Conservation (phyloP, 2,113 vertebrate species). For the Elachura formosa region DNA sequence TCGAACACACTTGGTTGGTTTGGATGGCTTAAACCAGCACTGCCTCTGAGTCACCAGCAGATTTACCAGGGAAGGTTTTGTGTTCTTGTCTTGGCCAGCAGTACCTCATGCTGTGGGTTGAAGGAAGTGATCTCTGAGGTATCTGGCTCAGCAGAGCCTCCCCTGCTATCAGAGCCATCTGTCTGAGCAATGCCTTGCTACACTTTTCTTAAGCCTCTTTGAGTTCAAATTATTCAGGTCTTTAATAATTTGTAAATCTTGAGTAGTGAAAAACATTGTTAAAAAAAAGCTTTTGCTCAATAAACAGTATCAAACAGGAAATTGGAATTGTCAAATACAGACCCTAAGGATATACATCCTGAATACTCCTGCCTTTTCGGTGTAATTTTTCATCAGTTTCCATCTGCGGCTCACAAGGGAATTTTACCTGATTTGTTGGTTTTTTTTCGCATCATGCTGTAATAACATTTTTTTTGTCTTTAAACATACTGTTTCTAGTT, state of each 20-base stretch:
- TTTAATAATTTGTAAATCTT: background rate
- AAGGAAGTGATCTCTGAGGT: background rate
- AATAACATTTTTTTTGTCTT: background rate
- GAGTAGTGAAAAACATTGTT: background rate
- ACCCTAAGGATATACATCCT: background rate
- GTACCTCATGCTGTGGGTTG: background rate
- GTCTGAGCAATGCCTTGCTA: background rate
- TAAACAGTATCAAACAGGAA: background rate
- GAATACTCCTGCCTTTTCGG: background rate
- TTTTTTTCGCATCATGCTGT: background rate
- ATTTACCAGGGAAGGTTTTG: background rate
- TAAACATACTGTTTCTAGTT: background rate
- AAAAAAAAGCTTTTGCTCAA: background rate
- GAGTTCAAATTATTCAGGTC: background rate
- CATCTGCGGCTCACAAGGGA: background rate
- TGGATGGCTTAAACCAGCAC: background rate
- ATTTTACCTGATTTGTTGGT: background rate
- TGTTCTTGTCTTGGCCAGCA: background rate
- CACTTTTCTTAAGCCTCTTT: background rate
- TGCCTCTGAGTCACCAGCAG: background rate
- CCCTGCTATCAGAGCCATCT: constrained; percentile 46
- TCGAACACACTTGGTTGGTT: background rate
- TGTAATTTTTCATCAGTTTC: background rate
- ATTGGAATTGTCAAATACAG: background rate
- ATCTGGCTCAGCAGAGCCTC: background rate